A percentile compares a stretch with the other conserved stretches of the same genome.
Evolutionary conservation across 2,113 vertebrate species (phyloP).

Genomic region (Solea solea): DNA sequence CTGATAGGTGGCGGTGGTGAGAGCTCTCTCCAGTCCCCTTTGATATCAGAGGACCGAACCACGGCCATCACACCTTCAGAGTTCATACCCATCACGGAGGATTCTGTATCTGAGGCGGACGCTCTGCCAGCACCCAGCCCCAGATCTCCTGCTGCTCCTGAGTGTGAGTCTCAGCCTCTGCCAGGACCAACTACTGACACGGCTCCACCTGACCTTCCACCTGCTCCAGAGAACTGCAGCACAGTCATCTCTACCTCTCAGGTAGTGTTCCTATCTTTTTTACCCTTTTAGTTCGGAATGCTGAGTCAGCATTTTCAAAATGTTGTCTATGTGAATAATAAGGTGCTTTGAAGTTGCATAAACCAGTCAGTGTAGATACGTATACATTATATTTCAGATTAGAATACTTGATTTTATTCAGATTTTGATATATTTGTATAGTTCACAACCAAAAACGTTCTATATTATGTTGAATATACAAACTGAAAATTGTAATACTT

Average conservation of each 20-base stretch:
- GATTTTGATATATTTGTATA: too few species aligned
- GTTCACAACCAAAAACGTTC: too few species aligned
- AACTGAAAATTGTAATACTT: neutral
- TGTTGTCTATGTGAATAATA: neutral
- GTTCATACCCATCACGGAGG: conserved; percentile 90
- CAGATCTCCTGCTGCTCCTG: conserved; percentile 32
- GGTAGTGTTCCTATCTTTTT: conserved; percentile 32
- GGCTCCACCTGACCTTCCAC: conserved; percentile 34
- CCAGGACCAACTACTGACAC: conserved; percentile 28
- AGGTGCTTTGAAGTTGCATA: conserved; percentile 1
- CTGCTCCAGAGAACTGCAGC: conserved; percentile 76
- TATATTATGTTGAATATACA: too few species aligned
- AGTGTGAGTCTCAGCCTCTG: conserved; percentile 21
- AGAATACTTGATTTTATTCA: neutral
- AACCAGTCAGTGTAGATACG: neutral
- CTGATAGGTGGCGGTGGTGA: conserved; percentile 80
- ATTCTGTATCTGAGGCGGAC: conserved; percentile 92
- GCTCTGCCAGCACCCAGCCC: conserved; percentile 83
- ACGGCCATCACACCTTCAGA: conserved; percentile 93
- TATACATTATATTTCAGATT: neutral
- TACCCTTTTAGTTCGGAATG: neutral
- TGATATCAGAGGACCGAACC: conserved; percentile 92
- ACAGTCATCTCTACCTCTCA: conserved; percentile 83
- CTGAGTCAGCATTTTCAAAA: neutral
- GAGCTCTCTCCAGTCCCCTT: conserved; percentile 89